Base-by-base conservation (phyloP, 2,888 invertebrate genomes). In the Cephus spinipes region DNA sequence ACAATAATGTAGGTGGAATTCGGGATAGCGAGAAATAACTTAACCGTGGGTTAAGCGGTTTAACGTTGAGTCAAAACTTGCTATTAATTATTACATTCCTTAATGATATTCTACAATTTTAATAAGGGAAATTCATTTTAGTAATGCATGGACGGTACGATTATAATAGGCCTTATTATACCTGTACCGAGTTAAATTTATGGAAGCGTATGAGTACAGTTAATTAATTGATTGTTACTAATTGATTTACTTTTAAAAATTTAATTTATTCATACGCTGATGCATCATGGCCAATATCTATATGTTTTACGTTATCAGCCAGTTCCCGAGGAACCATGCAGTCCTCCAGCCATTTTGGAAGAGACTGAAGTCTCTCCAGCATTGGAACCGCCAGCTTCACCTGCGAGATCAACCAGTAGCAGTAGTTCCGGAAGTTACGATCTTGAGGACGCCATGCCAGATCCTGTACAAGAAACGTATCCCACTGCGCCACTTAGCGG, bases 391-490 rank as follows among this genome's bases (percentile, higher is more conserved):
- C 87, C 87, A 71, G 77, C 81, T 15, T 90, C 91, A 15, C 88
- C 90, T n/a, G 83, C 88, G 9, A 86, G 88, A 78, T 91, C 91
- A 68, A 87, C 89, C 23, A 90, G 86, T 77, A 91, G 91, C 80
- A 91, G 91, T 76, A 91, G 91, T 82, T 91, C 91, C 30, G 91
- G 91, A 32, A 91, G 91, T 79, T 91, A 91, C 81, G 91, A 91
- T 78, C 87, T 91, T 36, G 90, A 91, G 35, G 91, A 91, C 73
- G 90, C 91, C 4, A 89, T 89, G 88, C 86, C 89, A 9, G 90
- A 90, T 78, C 80, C 82, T 12, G 76, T 80, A 74, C 82, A 84
- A 40, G 89, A 89, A 69, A 78, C 80, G 76, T 87, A 85, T 68
- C 84, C 71, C 23, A 85, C 84, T 30, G 86, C 87, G 69, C 81